Conservation (phyloP, 2,113 vertebrate species). For the Menura novaehollandiae region DNA sequence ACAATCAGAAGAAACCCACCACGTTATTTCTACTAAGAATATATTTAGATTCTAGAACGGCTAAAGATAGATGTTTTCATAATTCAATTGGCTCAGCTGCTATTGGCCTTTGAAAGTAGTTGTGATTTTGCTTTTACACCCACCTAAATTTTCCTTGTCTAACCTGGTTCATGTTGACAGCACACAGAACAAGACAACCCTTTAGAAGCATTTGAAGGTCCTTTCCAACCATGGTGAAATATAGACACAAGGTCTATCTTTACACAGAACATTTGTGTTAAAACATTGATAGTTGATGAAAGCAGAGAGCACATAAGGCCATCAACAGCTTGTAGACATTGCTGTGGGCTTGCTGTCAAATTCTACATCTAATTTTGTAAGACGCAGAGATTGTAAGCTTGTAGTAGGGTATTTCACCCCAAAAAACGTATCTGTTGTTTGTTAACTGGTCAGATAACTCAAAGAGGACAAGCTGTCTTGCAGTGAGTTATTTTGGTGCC, state of each 20-base stretch:
- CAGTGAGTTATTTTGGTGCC: neutral
- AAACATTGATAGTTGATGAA: neutral
- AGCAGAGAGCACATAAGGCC: neutral
- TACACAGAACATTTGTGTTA: neutral
- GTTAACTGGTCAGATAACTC: neutral
- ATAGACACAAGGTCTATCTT: neutral
- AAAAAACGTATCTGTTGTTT: neutral
- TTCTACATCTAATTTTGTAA: neutral
- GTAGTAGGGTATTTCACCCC: neutral
- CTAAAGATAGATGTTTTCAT: neutral
- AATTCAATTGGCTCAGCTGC: neutral
- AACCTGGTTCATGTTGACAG: neutral
- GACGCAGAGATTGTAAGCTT: neutral
- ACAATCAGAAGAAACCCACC: neutral
- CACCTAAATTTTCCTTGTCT: neutral
- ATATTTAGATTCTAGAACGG: neutral
- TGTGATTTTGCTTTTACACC: neutral
- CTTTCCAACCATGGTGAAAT: neutral
- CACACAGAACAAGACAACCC: neutral
- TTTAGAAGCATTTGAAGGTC: neutral
- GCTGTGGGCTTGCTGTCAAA: neutral
- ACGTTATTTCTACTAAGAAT: neutral
- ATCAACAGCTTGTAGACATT: neutral
- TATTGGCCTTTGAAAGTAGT: neutral
- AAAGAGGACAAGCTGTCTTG: neutral